Evolutionary conservation across 2,113 vertebrate species (phyloP), one percentile per base, ranked within the genome.

Genomic region (Vulpes vulpes): DNA sequence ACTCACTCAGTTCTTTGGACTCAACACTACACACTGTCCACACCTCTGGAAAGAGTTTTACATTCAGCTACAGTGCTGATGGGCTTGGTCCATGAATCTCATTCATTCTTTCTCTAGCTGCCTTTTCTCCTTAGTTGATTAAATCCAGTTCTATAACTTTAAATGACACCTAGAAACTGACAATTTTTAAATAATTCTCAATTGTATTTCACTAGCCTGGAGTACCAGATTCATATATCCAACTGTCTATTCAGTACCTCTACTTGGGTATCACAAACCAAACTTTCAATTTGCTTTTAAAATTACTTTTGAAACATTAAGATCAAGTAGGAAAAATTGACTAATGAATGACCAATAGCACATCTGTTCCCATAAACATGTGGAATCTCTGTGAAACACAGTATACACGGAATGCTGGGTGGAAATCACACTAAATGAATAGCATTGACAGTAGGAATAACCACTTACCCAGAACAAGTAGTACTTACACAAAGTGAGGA

Each of bases 271-370:
- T 90, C 51, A 35, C 91, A 76, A 96, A 94, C 4, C 51, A 92
- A 94, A 95, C 55, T 95, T 91, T 78, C n/a, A 57, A 51, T 91
- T 43, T 97, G 19, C 88, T 90, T 94, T 97, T 71, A 94, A 76
- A 97, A 94, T 94, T 90, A 93, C 79, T 91, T 97, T 74, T 91
- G 17, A 93, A 93, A 97, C 64, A 30, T 78, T n/a, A 92, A 94
- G 69, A 90, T 1, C 83, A 71, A 91, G 32, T 38, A 92, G 85
- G n/a, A 91, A 84, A 74, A 43, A 91, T 0, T 79, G 55, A 73
- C 62, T 16, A 69, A 43, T 51, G 27, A 79, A 74, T 62, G 17
- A 87, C 35, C 76, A 92, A 79, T 11, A 60, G 62, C 57, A 84
- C 35, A 76, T 53, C 25, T 59, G 38, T 67, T 94, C 30, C 78